phyloP scores from a whole-genome alignment of 2,113 vertebrate species.

The Oreochromis spilurus region DNA sequence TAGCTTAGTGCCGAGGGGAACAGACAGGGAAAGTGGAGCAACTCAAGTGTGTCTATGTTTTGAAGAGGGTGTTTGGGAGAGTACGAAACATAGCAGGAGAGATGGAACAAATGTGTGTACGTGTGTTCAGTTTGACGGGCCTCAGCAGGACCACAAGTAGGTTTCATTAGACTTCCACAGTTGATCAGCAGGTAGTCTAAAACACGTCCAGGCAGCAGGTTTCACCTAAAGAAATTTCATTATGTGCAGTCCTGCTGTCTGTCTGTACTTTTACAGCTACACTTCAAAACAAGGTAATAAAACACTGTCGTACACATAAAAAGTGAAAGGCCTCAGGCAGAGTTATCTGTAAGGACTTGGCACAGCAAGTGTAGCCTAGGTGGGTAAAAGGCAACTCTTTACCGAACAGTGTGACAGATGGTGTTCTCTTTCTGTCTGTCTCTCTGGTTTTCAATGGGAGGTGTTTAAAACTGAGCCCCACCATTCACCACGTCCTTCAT shows the following conservation, averaged over 20 bases:
- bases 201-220: slow-evolving; percentile 1
- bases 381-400: slow-evolving; percentile 42
- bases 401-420: slow-evolving; percentile 52
- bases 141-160: slow-evolving; percentile 39
- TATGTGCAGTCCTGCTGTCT: not conserved
- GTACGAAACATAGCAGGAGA: slow-evolving; percentile 1
- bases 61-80: slow-evolving; percentile 34
- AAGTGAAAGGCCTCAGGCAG: slow-evolving; percentile 35
- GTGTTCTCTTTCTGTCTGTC: slow-evolving; percentile 39
- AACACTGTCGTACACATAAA: slow-evolving; percentile 44
- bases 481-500: slow-evolving; percentile 50
- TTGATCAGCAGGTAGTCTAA: slow-evolving; percentile 28
- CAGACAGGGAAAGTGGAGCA: slow-evolving; percentile 63
- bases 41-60: slow-evolving; percentile 50
- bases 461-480: slow-evolving; percentile 26
- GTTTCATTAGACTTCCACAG: slow-evolving; percentile 23
- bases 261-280: slow-evolving; percentile 40
- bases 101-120: not conserved
- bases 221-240: slow-evolving; percentile 36
- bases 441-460: slow-evolving; percentile 40
- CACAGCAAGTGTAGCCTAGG: slow-evolving; percentile 25
- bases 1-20: slow-evolving; percentile 68
- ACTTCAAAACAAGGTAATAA: slow-evolving; percentile 60
- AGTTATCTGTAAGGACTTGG: slow-evolving; percentile 37
- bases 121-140: slow-evolving; percentile 27